Base-by-base conservation (phyloP, 2,113 vertebrate species). In the Pelecanoides urinatrix region DNA sequence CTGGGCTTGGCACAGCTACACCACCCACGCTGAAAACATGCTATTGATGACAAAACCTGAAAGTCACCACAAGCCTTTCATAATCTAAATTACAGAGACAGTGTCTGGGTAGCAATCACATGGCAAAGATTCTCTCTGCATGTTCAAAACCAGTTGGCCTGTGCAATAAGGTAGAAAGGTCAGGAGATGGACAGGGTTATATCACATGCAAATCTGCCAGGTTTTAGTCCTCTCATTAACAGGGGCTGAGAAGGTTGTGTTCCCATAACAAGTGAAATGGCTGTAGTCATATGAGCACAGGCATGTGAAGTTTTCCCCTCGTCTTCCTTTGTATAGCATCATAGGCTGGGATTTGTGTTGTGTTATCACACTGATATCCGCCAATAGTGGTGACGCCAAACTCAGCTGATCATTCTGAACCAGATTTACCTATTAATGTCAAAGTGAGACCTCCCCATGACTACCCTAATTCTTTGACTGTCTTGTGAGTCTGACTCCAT, bases 41-140 rank as follows among this genome's bases (percentile, higher is more conserved):
- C 94, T 90, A 92, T 91, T 96, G 91, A 96, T 97, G 97, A 97
- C 95, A 97, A 92, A 97, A 96, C 87, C 94, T 97, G 97, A 97
- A 97, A 97, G 97, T 94, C 87, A 96, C 94, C 95, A 79, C 95
- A 96, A 91, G 36, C n/a, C 93, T 96, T 97, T 97, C 95, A 95
- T 97, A 96, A 97, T 96, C 92, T 92, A 92, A 96, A 96, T 96
- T 95, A 95, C 92, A 91, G 74, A 97, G 77, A 66, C 26, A 11
- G 15, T 83, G 92, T 91, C 96, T 97, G 89, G 92, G 92, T 66
- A 67, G 92, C 74, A 96, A 85, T 88, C 96, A 97, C 89, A 82
- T 76, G 94, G 77, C 42, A 72, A 96, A 91, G 49, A 68, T 78
- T 86, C 56, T 78, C 70, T 90, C 62, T 73, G 62, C 13, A 0